These are phyloP conservation scores for Cherax quadricarinatus DNA, from an alignment of 1,140 invertebrate genomes.

Conservation along the genomic window DNA sequence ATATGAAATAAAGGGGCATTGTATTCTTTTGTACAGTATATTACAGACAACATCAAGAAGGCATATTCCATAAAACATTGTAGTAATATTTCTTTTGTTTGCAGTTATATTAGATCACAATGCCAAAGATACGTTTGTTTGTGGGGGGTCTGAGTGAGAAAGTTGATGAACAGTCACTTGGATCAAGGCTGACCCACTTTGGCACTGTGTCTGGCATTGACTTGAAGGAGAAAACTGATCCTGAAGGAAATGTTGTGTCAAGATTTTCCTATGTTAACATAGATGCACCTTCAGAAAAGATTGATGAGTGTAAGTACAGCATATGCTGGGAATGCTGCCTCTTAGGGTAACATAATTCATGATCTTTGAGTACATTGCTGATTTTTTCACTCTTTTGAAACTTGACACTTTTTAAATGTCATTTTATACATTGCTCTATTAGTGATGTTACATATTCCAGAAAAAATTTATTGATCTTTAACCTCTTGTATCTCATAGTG, in stretches of 20 bases:
- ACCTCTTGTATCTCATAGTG: too few relatives aligned
- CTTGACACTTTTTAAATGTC: too few relatives aligned
- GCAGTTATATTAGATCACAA: neutral
- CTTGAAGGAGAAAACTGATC: neutral
- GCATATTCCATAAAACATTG: neutral
- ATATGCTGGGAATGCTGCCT: too few relatives aligned
- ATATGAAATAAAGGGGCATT: neutral
- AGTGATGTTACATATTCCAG: too few relatives aligned
- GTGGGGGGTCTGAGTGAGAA: neutral
- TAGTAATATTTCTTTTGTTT: neutral
- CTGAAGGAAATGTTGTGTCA: neutral
- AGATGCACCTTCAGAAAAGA: neutral
- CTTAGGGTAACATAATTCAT: too few relatives aligned
- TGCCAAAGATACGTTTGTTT: neutral
- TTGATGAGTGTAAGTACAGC: neutral
- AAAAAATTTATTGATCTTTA: too few relatives aligned
- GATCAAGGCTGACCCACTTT: neutral
- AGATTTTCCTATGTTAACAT: neutral
- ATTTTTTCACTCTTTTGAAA: too few relatives aligned
- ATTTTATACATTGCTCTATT: too few relatives aligned
- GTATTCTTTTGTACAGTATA: neutral
- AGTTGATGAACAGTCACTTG: neutral
- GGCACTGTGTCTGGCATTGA: neutral
- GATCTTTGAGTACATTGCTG: too few relatives aligned
- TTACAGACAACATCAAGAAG: neutral